Evolutionary conservation across 2,113 vertebrate genomes (phyloP), one percentile per base, ranked within the genome.

Genomic region (Platysternon megacephalum): DNA sequence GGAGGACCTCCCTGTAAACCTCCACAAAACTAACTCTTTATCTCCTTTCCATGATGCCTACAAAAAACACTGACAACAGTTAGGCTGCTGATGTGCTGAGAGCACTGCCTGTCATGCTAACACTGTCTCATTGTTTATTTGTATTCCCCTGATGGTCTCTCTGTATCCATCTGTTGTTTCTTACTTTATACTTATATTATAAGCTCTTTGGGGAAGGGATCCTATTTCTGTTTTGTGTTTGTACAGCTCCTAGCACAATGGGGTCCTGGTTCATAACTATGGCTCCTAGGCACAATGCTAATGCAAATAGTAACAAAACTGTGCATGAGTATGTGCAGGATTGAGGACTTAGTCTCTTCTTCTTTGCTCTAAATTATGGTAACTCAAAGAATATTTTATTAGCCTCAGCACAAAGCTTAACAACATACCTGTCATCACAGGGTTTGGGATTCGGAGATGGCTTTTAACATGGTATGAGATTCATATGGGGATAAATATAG

Each of bases 401-500:
- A 17, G 94, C 6, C 58, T 91, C 14, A 55, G n/a, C 11, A 14
- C 10, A 88, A 91, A 94, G 83, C 87, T 90, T 65, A 93, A 35
- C 48, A 91, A 8, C n/a, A 7, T 46, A 46, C 24, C 91, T 85
- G 49, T 89, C 79, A 68, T 95, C n/a, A 76, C 7, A 2, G 0
- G 19, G 3, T 55, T 86, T 90, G 39, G 21, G 26, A 81, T 56
- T 87, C 84, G 32, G 35, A 12, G 7, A 49, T 87, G 16, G 88
- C 91, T 88, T 92, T 97, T 94, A 96, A 93, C 52, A 88, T 86
- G 61, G 28, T 2, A 8, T 76, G 72, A 94, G 86, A 96, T 97
- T 74, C 92, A 92, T 89, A 61, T 68, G 82, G 46, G 3, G 16
- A 88, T 94, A 96, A 97, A 97, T 96, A 93, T 79, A 95, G 90